Evolutionary conservation across 2,888 invertebrate genomes (phyloP).

Genomic region (Hylaea fasciaria): DNA sequence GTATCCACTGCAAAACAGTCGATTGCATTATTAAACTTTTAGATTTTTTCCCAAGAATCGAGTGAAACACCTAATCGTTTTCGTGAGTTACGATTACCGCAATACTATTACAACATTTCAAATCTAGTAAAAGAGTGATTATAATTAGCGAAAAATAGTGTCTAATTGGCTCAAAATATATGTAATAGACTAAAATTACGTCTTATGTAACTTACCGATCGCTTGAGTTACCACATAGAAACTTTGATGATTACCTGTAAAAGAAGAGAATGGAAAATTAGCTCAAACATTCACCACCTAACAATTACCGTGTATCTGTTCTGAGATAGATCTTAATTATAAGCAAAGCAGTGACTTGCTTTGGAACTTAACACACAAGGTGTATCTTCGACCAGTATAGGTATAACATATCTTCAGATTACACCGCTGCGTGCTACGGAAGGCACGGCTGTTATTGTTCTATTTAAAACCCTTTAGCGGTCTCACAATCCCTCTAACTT

Average conservation of each 20-base stretch:
- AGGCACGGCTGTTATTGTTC: too few relatives aligned
- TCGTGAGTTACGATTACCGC: slow-evolving; percentile 41
- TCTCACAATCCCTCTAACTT: too few relatives aligned
- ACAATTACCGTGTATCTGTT: too few relatives aligned
- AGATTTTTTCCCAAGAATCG: slow-evolving; percentile 40
- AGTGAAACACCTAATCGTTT: slow-evolving; percentile 45
- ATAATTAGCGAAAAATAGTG: slow-evolving; percentile 28
- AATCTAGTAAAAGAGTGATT: slow-evolving; percentile 24
- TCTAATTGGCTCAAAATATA: slow-evolving; percentile 9
- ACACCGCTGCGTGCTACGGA: too few relatives aligned
- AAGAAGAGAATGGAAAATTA: slow-evolving; percentile 35
- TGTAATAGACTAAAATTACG: slow-evolving; percentile 8
- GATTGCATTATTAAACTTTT: slow-evolving; percentile 10
- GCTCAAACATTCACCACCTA: slow-evolving; percentile 4
- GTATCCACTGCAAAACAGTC: background rate
- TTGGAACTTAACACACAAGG: background rate
- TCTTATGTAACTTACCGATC: slow-evolving; percentile 35
- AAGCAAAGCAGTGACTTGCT: background rate
- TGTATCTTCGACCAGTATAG: too few relatives aligned
- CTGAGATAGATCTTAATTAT: too few relatives aligned
- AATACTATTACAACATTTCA: slow-evolving; percentile 28
- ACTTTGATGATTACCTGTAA: slow-evolving; percentile 46
- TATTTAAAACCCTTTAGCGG: too few relatives aligned
- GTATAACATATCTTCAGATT: too few relatives aligned
- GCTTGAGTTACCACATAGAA: slow-evolving; percentile 17